These are phyloP conservation scores for Empidonax traillii DNA, from an alignment of 2,113 vertebrate genomes.

Conservation along the genomic window DNA sequence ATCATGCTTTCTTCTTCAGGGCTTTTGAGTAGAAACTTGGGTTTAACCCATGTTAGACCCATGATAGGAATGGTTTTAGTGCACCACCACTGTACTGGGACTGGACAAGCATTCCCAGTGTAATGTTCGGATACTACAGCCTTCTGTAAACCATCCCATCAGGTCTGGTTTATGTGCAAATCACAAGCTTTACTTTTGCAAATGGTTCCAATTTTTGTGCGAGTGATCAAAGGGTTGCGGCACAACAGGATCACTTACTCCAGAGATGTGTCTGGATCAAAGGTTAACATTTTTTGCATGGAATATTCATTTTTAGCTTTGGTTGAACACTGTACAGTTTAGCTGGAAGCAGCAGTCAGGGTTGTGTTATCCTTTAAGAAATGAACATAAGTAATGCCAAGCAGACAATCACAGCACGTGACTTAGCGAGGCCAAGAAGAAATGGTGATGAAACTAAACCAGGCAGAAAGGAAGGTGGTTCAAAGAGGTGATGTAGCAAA, in stretches of 20 bases:
- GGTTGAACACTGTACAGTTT: not conserved
- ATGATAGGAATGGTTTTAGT: not conserved
- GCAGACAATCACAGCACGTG: not conserved
- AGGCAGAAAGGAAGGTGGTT: not conserved
- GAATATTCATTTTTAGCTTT: constrained; percentile 50
- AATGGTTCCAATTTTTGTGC: constrained; percentile 66
- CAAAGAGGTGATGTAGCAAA: not conserved
- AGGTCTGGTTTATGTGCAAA: constrained; percentile 51
- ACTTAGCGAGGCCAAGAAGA: not conserved
- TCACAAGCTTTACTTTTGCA: constrained; percentile 37
- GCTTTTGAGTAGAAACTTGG: not conserved
- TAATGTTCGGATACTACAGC: not conserved
- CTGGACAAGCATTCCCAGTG: not conserved
- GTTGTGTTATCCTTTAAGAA: not conserved
- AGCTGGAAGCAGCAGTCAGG: not conserved
- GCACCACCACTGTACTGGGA: accelerated
- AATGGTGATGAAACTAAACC: not conserved
- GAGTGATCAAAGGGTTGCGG: constrained; percentile 58
- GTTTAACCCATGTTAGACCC: not conserved
- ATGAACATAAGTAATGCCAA: not conserved
- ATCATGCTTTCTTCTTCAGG: not conserved
- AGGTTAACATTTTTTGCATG: constrained; percentile 61
- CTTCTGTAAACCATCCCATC: not conserved
- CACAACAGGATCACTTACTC: constrained; percentile 45
- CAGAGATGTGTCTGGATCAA: constrained; percentile 58